Percentiles rank a stretch among this genome's conserved stretches.
Evolutionary conservation across 2,888 invertebrate genomes (phyloP).

Genomic region (Mellilla xanthometata): DNA sequence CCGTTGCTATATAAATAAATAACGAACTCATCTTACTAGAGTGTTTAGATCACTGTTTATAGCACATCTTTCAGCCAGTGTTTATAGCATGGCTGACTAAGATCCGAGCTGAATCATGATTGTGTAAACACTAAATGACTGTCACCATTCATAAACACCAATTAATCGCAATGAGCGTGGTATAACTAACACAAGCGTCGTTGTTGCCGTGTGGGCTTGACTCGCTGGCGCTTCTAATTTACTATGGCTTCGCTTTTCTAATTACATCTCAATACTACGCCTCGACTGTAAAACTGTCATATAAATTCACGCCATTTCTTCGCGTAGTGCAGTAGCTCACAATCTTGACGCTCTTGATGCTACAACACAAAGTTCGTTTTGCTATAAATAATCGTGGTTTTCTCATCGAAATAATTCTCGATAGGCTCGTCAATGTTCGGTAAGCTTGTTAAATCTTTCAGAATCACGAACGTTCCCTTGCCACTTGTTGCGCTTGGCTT

Average conservation of each 20-base stretch:
- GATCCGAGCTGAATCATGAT: slow-evolving; percentile 17
- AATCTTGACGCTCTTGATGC: too few species aligned
- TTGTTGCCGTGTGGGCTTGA: slow-evolving; percentile 28
- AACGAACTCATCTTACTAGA: slow-evolving; percentile 7
- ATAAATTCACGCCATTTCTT: slow-evolving; percentile 35
- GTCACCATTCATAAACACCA: slow-evolving; percentile 37
- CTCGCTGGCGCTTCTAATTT: slow-evolving; percentile 46
- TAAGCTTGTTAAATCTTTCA: slow-evolving; percentile 25
- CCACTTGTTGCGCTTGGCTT: slow-evolving; percentile 68
- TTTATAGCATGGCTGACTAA: slow-evolving; percentile 18
- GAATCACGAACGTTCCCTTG: slow-evolving; percentile 46
- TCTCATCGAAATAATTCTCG: too few species aligned
- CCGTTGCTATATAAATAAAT: slow-evolving; percentile 7
- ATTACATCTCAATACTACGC: slow-evolving; percentile 38
- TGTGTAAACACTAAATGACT: slow-evolving; percentile 26
- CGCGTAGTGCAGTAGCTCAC: too few species aligned
- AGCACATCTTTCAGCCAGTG: slow-evolving; percentile 8
- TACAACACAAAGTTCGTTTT: too few species aligned
- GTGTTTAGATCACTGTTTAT: slow-evolving; percentile 9
- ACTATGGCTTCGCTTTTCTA: slow-evolving; percentile 42
- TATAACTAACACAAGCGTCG: slow-evolving; percentile 41
- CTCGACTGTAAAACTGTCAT: slow-evolving; percentile 20
- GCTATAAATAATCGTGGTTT: too few species aligned
- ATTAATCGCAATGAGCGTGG: slow-evolving; percentile 47
- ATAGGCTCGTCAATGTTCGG: slow-evolving; percentile 7